Base-by-base conservation (phyloP, 2,113 vertebrate species). In the Formicarius rufipectus region DNA sequence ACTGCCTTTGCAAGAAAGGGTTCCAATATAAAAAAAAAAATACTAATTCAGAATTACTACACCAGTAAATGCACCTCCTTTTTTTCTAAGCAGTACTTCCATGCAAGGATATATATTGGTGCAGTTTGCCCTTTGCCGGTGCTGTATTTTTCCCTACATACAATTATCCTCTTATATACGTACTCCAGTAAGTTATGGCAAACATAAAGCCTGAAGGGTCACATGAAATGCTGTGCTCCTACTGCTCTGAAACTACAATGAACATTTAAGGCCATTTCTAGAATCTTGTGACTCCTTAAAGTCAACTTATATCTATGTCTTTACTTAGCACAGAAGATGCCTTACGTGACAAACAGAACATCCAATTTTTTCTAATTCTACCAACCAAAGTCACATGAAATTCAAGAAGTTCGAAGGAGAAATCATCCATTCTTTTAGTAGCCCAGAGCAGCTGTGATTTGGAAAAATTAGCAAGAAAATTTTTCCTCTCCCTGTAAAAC, bases 1-100 rank as follows among this genome's bases (percentile, higher is more conserved):
- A 27, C 50, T 92, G 45, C 45, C 47, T 81, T 62, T 73, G 55
- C 0, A 0, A 85, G 55, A 64, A 90, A 73, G 14, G 42, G 16
- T 50, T 85, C 1, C 0, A 75, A 50, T n/a, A 19, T 44, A 14
- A 68, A 20, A 84, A 45, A 47, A 47, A 33, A 53, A 49, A 72
- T 64, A 27, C 40, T 89, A 87, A 85, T 63, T 93, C 75, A 91
- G 78, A 89, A 89, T 91, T 64, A 56, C 81, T 84, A 62, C 69
- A 84, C 86, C 92, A 68, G 22, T 64, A 87, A 90, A 91, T 47
- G 25, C 12, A 14, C 12, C n/a, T 93, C 58, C 28, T 76, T 84
- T 80, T 80, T 40, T 64, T 4, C 37, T 55, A 68, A 84, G 37
- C 53, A 66, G 73, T 45, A 31, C 59, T 44, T 93, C 37, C 62